A percentile compares a stretch with the other conserved stretches of the same genome.
phyloP scores from a whole-genome alignment of 1,140 invertebrate genomes.

The Bombus impatiens region DNA sequence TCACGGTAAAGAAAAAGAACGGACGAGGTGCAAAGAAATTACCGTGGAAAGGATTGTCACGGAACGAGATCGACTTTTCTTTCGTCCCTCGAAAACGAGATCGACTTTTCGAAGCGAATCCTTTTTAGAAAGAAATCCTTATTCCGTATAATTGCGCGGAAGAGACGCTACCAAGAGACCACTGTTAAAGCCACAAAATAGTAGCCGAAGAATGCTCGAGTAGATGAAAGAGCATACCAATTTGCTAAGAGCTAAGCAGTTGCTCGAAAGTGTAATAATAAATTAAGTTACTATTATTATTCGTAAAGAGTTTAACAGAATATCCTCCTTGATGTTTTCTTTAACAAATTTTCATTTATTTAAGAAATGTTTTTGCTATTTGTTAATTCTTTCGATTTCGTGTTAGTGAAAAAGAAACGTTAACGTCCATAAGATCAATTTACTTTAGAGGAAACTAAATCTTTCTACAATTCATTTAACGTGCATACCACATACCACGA shows the following conservation, averaged over 20 bases:
- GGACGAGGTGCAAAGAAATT: constrained; percentile 10
- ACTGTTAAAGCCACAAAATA: background rate
- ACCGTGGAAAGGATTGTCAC: background rate
- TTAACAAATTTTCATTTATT: too few species aligned
- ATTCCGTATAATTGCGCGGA: constrained; percentile 14
- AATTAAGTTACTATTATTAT: background rate
- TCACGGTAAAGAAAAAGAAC: background rate
- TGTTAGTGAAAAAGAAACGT: too few species aligned
- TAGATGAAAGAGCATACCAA: constrained; percentile 8
- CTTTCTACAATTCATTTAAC: too few species aligned
- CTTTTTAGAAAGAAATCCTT: constrained; percentile 11
- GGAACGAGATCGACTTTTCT: constrained; percentile 8
- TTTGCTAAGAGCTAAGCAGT: background rate
- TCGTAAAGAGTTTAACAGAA: background rate
- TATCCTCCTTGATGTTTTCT: background rate
- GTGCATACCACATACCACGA: too few species aligned
- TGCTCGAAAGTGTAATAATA: background rate
- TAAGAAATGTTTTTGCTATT: too few species aligned
- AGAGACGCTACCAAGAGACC: background rate
- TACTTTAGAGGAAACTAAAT: too few species aligned
- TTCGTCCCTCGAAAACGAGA: background rate
- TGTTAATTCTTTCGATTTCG: too few species aligned
- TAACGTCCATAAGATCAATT: too few species aligned
- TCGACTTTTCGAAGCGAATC: constrained; percentile 17
- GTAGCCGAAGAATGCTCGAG: constrained; percentile 2